These are phyloP conservation scores for Hylomyscus alleni DNA, from an alignment of 2,797 vertebrate genomes.

Conservation along the genomic window DNA sequence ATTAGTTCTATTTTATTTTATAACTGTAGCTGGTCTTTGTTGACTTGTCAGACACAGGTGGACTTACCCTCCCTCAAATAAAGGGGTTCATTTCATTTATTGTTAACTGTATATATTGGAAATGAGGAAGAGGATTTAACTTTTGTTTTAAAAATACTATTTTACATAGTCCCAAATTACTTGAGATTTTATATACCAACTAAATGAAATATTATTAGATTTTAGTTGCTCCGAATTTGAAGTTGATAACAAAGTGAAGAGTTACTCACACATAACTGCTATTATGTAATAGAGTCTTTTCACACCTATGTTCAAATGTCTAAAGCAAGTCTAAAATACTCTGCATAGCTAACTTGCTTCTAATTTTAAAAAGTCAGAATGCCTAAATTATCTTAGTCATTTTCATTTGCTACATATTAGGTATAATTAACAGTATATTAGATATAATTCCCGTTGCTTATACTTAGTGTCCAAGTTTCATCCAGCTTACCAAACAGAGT, in stretches of 20 bases:
- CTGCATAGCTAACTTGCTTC: slow-evolving; percentile 6
- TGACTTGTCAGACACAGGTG: background rate
- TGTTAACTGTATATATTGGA: background rate
- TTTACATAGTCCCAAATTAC: background rate
- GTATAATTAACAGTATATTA: background rate
- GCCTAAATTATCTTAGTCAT: background rate
- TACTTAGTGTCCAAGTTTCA: slow-evolving; percentile 48
- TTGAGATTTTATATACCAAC: background rate
- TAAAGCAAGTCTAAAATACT: background rate
- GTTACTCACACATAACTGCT: background rate
- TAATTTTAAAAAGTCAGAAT: slow-evolving; percentile 33
- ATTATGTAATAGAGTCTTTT: background rate
- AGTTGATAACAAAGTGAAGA: background rate
- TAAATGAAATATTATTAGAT: background rate
- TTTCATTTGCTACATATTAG: slow-evolving; percentile 28
- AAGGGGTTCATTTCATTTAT: background rate
- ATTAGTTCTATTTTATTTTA: slow-evolving; percentile 36
- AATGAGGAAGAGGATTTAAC: background rate
- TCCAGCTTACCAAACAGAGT: background rate
- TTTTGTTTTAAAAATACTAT: background rate
- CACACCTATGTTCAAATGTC: slow-evolving; percentile 20
- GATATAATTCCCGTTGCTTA: slow-evolving; percentile 4
- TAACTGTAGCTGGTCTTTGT: background rate
- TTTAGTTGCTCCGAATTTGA: slow-evolving; percentile 30
- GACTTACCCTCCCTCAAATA: background rate